Percentiles rank a stretch among this genome's conserved stretches.
phyloP scores from a whole-genome alignment of 2,113 vertebrate species.

The Podilymbus podiceps region DNA sequence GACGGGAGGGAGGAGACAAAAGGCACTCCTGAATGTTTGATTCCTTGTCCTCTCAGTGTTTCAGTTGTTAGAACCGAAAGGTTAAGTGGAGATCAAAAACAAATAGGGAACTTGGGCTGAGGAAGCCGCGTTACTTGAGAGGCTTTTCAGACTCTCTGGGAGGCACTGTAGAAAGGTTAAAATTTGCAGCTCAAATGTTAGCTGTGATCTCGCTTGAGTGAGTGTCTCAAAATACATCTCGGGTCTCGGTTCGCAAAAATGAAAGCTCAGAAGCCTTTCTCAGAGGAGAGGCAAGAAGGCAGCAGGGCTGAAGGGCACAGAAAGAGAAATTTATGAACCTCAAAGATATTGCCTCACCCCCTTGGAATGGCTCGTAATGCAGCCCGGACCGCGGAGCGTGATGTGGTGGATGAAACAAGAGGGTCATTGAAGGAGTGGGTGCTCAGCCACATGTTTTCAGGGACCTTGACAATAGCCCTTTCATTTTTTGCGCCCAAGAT shows the following conservation, averaged over 20 bases:
- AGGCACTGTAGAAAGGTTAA: not conserved
- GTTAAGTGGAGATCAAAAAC: not conserved
- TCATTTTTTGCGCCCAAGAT: not conserved
- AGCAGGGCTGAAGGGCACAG: not conserved
- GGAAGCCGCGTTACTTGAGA: not conserved
- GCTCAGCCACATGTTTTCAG: constrained; percentile 17
- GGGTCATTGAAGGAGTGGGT: constrained; percentile 28
- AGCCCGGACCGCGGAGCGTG: not conserved
- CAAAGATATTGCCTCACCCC: not conserved
- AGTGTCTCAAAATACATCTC: not conserved
- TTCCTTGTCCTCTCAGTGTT: not conserved
- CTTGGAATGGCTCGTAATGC: not conserved
- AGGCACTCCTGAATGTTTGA: not conserved
- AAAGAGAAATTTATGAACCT: not conserved
- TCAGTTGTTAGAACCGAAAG: not conserved
- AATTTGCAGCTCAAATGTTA: not conserved
- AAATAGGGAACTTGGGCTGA: not conserved
- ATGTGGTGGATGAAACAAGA: not conserved
- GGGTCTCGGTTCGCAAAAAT: accelerated
- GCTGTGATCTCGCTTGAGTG: not conserved
- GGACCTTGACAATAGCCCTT: not conserved
- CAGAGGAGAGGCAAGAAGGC: not conserved
- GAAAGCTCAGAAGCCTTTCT: not conserved
- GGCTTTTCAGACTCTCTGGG: not conserved
- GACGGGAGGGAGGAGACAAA: not conserved